phyloP scores from a whole-genome alignment of 2,113 vertebrate species.

The Spermophilus dauricus region DNA sequence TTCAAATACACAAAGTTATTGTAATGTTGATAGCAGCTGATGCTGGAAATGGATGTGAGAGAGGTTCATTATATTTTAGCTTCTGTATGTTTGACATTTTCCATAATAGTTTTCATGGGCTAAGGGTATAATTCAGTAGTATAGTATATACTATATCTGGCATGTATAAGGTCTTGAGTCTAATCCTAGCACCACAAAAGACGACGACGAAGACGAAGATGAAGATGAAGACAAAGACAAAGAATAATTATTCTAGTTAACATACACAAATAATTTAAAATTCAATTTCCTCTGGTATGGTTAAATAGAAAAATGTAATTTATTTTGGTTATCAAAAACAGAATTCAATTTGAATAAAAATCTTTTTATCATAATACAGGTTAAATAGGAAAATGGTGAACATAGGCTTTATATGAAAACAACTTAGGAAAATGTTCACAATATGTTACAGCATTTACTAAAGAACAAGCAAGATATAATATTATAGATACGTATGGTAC shows the following conservation, averaged over 20 bases:
- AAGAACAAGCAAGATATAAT: background rate
- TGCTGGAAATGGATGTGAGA: background rate
- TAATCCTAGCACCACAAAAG: background rate
- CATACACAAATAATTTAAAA: background rate
- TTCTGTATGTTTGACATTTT: no score
- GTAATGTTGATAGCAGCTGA: background rate
- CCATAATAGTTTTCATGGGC: background rate
- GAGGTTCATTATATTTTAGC: background rate
- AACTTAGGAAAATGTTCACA: background rate
- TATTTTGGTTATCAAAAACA: background rate
- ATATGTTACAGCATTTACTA: background rate
- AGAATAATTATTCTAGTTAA: background rate
- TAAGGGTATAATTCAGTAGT: background rate
- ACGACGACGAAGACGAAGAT: no score
- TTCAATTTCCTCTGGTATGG: background rate
- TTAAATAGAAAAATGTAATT: background rate
- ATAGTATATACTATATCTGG: background rate
- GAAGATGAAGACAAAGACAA: no score
- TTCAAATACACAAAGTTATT: background rate
- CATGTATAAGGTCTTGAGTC: background rate
- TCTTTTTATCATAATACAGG: background rate
- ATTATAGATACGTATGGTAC: background rate
- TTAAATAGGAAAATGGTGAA: background rate
- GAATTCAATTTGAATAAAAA: slow-evolving; percentile 1
- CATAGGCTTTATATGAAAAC: background rate